phyloP scores from a whole-genome alignment of 2,113 vertebrate genomes.

The Centropus bengalensis region DNA sequence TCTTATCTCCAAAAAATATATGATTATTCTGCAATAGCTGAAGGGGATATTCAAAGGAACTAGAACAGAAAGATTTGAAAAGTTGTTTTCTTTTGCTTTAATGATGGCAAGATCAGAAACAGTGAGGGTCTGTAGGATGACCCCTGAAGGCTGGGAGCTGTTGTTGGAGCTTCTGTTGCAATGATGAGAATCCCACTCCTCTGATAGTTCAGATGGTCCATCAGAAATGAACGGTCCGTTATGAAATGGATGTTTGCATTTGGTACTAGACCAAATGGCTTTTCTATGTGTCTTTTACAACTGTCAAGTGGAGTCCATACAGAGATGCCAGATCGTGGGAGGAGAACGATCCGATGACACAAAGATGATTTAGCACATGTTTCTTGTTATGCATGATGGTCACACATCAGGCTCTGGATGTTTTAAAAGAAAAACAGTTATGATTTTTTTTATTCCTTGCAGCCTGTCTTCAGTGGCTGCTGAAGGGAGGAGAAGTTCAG shows the following conservation, averaged over 20 bases:
- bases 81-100: slow-evolving; percentile 8
- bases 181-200: background rate
- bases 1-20: background rate
- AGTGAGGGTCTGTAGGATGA: background rate
- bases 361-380: background rate
- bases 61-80: background rate
- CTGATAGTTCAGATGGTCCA: background rate
- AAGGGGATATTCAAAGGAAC: slow-evolving; percentile 30
- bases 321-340: background rate
- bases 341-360: background rate
- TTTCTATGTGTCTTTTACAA: background rate
- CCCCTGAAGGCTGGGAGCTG: background rate
- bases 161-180: background rate
- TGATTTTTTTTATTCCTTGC: background rate
- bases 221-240: background rate
- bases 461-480: background rate
- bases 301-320: background rate
- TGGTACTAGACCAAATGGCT: background rate
- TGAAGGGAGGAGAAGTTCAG: background rate
- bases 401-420: background rate
- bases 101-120: slow-evolving; percentile 22
- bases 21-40: background rate
- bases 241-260: background rate
- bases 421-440: background rate
- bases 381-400: background rate